Evolutionary conservation across 2,888 invertebrate genomes (phyloP).

Genomic region (Hemithea aestivaria): DNA sequence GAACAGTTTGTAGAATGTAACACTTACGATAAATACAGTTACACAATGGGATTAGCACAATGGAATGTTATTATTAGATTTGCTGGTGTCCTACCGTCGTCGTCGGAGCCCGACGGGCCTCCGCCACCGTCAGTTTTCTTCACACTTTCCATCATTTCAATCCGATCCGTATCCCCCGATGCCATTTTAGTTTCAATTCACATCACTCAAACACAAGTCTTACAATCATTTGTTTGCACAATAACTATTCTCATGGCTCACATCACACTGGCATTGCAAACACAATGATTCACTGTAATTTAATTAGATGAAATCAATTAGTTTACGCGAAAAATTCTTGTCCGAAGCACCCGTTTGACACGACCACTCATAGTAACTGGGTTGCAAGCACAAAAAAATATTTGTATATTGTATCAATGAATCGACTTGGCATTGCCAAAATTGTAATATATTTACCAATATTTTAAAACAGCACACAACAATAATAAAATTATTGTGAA

Average conservation of each 20-base stretch:
- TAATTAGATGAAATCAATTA: slow-evolving; percentile 75
- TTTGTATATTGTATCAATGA: slow-evolving; percentile 9
- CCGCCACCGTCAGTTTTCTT: slow-evolving; percentile 80
- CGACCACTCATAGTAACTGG: slow-evolving; percentile 68
- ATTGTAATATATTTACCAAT: too few species aligned
- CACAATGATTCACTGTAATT: slow-evolving; percentile 74
- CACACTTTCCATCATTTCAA: slow-evolving; percentile 85
- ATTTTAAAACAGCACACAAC: too few species aligned
- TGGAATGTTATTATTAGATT: slow-evolving; percentile 56
- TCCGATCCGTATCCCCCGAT: slow-evolving; percentile 90
- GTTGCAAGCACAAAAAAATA: slow-evolving; percentile 45
- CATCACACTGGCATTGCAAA: slow-evolving; percentile 65
- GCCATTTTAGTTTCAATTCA: slow-evolving; percentile 83
- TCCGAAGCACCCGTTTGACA: slow-evolving; percentile 71
- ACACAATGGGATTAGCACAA: slow-evolving; percentile 45
- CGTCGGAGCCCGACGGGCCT: slow-evolving; percentile 79
- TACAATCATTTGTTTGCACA: slow-evolving; percentile 53
- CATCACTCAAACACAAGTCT: slow-evolving; percentile 72
- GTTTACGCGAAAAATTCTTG: slow-evolving; percentile 70
- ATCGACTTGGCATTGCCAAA: too few species aligned
- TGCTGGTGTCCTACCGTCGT: slow-evolving; percentile 74
- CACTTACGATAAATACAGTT: slow-evolving; percentile 34
- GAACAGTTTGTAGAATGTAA: slow-evolving; percentile 41
- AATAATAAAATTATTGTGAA: too few species aligned
- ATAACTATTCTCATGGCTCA: slow-evolving; percentile 68